Evolutionary conservation across 35 echinoderm and acorn worm genomes (phyloP).

Genomic region (Acanthaster planci): DNA sequence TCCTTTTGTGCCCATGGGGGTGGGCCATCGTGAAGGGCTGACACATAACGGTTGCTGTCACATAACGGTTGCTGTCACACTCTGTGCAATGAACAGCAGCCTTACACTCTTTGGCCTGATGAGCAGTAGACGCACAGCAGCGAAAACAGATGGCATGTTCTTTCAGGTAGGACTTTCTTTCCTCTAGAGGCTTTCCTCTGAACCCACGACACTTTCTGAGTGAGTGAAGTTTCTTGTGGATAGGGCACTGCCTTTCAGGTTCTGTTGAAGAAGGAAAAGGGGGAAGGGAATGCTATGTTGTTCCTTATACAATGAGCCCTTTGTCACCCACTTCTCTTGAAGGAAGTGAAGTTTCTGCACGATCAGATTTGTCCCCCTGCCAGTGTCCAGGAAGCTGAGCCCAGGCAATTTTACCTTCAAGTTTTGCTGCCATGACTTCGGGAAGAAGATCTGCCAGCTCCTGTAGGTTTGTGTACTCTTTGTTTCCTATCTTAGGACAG

Average conservation of each 20-base stretch:
- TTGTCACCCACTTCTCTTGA: constrained; percentile 9
- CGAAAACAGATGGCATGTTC: constrained; percentile 40
- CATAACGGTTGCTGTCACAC: not conserved
- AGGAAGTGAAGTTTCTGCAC: constrained; percentile 1
- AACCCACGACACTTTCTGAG: constrained; percentile 44
- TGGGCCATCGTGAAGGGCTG: not conserved
- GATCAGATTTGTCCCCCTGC: not conserved
- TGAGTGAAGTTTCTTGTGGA: constrained; percentile 52
- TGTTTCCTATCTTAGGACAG: constrained; percentile 17
- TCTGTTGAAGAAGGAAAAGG: constrained; percentile 28
- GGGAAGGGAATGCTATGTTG: constrained; percentile 35
- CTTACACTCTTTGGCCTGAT: constrained; percentile 44
- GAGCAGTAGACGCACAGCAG: constrained; percentile 30
- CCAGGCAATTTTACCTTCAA: constrained; percentile 15
- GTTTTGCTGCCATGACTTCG: constrained; percentile 12
- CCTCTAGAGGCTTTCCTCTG: constrained; percentile 16
- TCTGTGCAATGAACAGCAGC: constrained; percentile 15
- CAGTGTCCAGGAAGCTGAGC: constrained; percentile 20
- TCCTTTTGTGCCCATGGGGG: not conserved
- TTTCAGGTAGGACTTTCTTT: constrained; percentile 42
- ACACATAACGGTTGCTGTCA: not conserved
- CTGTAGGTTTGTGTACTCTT: not conserved
- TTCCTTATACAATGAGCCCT: constrained; percentile 43
- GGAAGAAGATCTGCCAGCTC: not conserved
- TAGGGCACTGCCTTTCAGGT: constrained; percentile 31